Base-by-base conservation (phyloP, 2,888 invertebrate genomes). In the Marasmarcha lunaedactyla region DNA sequence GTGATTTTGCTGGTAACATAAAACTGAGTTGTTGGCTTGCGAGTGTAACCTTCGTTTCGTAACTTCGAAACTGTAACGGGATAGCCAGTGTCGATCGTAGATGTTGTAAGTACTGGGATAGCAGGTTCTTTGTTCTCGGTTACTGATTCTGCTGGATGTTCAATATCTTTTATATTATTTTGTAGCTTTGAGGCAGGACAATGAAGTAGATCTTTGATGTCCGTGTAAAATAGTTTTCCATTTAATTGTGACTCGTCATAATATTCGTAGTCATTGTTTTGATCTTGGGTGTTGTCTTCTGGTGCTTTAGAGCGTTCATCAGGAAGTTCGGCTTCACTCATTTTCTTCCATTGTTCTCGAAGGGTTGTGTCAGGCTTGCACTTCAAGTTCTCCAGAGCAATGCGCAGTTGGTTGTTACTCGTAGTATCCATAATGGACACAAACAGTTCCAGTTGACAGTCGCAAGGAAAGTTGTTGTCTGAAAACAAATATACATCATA, bases 381-480 rank as follows among this genome's bases (percentile, higher is more conserved):
- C 53, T 79, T 78, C 2, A 81, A 47, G 43, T 83, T 83, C 42
- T 81, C 74, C 20, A 73, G 55, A 0, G 65, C 51, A 0, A 63
- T 52, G 38, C 67, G 70, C 1, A 79, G 46, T 14, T 60, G 53
- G 2, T 54, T 57, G 45, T 69, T 81, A 35, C 59, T 51, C 1
- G 79, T 81, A 46, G 63, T 68, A 45, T 78, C 76, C 53, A 72
- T 68, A 0, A 83, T 46, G 0, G 54, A 41, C 40, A 64, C 49
- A 47, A 78, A 73, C 70, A 76, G 78, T 36, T 83, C 79, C 15
- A 83, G 55, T 3, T 61, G 63, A 51, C 83, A 81, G 44, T 67
- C 62, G 43, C 83, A 83, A 0, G 69, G 61, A 46, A 81, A 72
- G 42, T 59, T 58, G 53, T 79, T 83, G 42, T 76, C 81, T 83